phyloP scores from a whole-genome alignment of 1,140 invertebrate genomes.

The Microplitis demolitor region DNA sequence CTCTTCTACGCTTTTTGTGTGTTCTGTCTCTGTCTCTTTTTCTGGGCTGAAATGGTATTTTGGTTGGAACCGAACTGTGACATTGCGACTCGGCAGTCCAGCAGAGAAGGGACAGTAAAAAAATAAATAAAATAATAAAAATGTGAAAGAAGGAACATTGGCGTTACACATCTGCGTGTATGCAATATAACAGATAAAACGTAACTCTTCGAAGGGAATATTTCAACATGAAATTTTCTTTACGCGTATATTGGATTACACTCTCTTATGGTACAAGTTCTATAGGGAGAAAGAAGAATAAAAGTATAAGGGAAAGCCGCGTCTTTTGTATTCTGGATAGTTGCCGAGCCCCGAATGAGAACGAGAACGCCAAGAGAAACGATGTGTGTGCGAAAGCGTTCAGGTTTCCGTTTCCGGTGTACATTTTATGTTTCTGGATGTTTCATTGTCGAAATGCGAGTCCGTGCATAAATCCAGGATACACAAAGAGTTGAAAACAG shows the following conservation, averaged over 20 bases:
- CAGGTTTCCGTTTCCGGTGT: constrained; percentile 45
- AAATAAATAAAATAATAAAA: too few relatives aligned
- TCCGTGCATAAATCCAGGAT: constrained; percentile 27
- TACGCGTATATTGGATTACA: neutral
- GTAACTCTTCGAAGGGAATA: too few relatives aligned
- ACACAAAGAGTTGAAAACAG: constrained; percentile 38
- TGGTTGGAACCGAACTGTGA: too few relatives aligned
- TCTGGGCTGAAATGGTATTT: too few relatives aligned
- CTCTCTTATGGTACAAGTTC: neutral
- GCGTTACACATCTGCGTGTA: too few relatives aligned
- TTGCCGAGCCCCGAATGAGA: constrained; percentile 30
- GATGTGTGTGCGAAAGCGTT: constrained; percentile 33
- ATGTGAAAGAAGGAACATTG: too few relatives aligned
- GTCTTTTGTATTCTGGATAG: constrained; percentile 38
- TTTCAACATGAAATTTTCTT: neutral
- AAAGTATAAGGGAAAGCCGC: constrained; percentile 9
- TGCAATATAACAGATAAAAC: too few relatives aligned
- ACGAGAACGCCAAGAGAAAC: neutral
- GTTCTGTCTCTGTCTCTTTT: too few relatives aligned
- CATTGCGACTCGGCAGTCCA: too few relatives aligned
- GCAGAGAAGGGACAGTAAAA: too few relatives aligned
- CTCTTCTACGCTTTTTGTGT: neutral
- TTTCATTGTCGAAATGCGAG: constrained; percentile 44
- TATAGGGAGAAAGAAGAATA: neutral
- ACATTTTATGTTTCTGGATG: constrained; percentile 41